Evolutionary conservation across 2,888 invertebrate species (phyloP).

Genomic region (Drosophila fulvimacula): DNA sequence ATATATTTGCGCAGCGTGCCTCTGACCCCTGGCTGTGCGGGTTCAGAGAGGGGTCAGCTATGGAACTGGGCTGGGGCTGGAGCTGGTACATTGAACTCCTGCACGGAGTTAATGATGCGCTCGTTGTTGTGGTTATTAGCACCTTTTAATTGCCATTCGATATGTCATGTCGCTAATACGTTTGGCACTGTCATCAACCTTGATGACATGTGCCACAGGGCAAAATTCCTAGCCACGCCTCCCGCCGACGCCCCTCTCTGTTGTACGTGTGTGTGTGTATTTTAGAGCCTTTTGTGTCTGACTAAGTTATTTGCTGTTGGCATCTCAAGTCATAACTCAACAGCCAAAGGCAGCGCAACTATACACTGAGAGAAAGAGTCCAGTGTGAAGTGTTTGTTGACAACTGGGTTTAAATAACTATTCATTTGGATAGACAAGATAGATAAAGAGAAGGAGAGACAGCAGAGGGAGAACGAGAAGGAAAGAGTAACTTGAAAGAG

Average conservation of each 20-base stretch:
- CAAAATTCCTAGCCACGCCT: slow-evolving; percentile 13
- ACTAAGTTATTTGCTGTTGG: slow-evolving; percentile 63
- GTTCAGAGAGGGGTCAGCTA: slow-evolving; percentile 11
- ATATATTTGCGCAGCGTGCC: slow-evolving; percentile 14
- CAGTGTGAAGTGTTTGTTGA: background rate
- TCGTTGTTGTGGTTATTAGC: slow-evolving; percentile 38
- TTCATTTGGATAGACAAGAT: background rate
- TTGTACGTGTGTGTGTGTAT: slow-evolving; percentile 35
- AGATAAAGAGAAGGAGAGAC: no score
- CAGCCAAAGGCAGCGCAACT: slow-evolving; percentile 27
- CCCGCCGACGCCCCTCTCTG: background rate
- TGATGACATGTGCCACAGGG: slow-evolving; percentile 28
- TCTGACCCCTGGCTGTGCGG: slow-evolving; percentile 16
- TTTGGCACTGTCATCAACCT: slow-evolving; percentile 67
- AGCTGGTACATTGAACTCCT: slow-evolving; percentile 49
- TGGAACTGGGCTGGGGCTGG: slow-evolving; percentile 1
- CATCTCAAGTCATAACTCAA: slow-evolving; percentile 69
- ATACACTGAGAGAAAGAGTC: slow-evolving; percentile 6
- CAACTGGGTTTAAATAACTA: background rate
- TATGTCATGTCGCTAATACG: slow-evolving; percentile 47
- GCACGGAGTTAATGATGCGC: slow-evolving; percentile 45
- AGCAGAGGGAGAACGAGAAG: no score
- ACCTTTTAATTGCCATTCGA: slow-evolving; percentile 72
- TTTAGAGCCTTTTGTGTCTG: slow-evolving; percentile 75
- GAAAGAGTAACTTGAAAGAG: background rate